Conservation (phyloP, 2,797 vertebrate genomes). For the Lepidocolaptes lacrymiger region DNA sequence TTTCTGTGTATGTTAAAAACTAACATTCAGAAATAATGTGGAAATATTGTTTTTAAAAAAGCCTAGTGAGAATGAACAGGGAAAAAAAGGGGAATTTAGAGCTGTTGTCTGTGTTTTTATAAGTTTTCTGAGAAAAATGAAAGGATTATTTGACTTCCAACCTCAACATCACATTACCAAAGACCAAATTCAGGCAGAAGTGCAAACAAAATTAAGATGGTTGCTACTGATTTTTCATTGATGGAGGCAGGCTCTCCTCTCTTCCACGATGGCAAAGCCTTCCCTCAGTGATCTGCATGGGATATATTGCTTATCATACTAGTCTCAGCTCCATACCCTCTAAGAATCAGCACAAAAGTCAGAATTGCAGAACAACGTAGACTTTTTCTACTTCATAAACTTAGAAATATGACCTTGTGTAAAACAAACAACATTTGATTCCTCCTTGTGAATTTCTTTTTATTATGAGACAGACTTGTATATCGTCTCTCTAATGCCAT, state of each 20-base stretch:
- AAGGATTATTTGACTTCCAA: not conserved
- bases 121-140: not conserved
- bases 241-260: not conserved
- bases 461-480: not conserved
- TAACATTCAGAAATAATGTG: not conserved
- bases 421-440: not conserved
- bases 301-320: not conserved
- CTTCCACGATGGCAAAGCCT: not conserved
- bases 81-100: not conserved
- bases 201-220: not conserved
- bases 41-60: not conserved
- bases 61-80: not conserved
- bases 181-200: not conserved
- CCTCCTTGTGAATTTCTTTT: not conserved
- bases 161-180: not conserved
- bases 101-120: not conserved
- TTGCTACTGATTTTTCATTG: not conserved
- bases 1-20: not conserved
- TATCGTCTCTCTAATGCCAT: not conserved
- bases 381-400: not conserved
- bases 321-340: not conserved
- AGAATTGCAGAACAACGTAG: not conserved
- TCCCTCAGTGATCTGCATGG: not conserved
- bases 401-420: not conserved
- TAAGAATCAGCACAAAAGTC: not conserved